Conservation (phyloP, 2,113 vertebrate genomes). For the Etheostoma spectabile region DNA sequence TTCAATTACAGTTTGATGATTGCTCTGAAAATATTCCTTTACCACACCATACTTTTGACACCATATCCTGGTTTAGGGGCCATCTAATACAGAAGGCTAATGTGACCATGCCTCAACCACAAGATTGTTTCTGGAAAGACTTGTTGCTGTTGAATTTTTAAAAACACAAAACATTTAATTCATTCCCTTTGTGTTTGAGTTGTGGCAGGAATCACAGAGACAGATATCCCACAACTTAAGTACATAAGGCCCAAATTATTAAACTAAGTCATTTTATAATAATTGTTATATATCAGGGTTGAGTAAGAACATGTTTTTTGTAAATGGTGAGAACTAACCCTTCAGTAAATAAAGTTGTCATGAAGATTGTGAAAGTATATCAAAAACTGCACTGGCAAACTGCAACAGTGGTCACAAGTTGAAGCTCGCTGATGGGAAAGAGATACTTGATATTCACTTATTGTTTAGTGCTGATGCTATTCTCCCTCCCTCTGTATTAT, state of each 20-base stretch:
- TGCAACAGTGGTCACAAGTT: background rate
- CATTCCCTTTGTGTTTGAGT: background rate
- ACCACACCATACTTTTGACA: background rate
- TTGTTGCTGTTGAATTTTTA: background rate
- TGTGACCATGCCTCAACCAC: background rate
- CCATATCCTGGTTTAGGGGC: background rate
- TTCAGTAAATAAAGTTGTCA: conserved; percentile 22
- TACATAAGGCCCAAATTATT: conserved; percentile 3
- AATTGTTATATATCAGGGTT: background rate
- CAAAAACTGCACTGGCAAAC: background rate
- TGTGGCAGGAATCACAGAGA: conserved; percentile 7
- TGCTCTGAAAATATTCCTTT: background rate
- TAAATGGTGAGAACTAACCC: conserved; percentile 7
- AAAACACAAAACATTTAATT: background rate
- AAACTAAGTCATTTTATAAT: background rate
- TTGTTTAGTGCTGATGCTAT: conserved; percentile 35
- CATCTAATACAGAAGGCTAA: conserved; percentile 9
- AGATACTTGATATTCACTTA: conserved; percentile 7
- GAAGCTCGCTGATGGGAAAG: conserved; percentile 16
- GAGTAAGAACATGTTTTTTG: background rate
- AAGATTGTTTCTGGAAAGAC: background rate
- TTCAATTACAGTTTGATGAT: background rate
- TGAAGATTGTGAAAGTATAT: background rate
- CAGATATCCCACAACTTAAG: background rate
- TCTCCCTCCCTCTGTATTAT: conserved; percentile 5